phyloP scores from a whole-genome alignment of 2,113 vertebrate genomes.

The Addax nasomaculatus region DNA sequence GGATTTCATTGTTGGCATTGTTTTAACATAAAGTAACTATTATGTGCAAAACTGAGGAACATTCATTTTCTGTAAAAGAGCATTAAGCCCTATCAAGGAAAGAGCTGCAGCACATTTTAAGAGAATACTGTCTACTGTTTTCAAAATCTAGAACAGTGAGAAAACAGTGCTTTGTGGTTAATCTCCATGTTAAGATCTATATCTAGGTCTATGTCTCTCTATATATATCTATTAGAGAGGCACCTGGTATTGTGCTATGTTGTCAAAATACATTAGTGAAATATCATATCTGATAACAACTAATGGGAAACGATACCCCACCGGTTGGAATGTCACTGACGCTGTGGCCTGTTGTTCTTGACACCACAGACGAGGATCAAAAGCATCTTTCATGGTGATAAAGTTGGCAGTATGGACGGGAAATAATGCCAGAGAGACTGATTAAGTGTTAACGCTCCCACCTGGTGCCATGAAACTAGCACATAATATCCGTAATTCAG shows the following conservation, averaged over 20 bases:
- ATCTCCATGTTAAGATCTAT: background rate
- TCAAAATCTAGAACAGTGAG: background rate
- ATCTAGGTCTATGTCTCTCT: background rate
- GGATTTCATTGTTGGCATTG: background rate
- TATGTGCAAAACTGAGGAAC: background rate
- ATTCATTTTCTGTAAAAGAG: background rate
- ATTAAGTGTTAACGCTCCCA: slow-evolving; percentile 58
- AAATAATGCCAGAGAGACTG: slow-evolving; percentile 50
- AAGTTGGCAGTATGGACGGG: slow-evolving; percentile 54
- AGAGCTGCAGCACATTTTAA: background rate
- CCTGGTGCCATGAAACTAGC: slow-evolving; percentile 54
- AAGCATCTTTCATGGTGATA: slow-evolving; percentile 60
- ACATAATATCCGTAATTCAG: background rate
- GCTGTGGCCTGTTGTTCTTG: slow-evolving; percentile 62
- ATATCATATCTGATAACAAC: slow-evolving; percentile 53
- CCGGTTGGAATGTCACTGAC: slow-evolving; percentile 55
- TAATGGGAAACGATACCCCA: slow-evolving; percentile 71
- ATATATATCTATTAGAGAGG: rapidly evolving
- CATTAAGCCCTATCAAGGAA: background rate
- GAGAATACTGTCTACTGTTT: background rate
- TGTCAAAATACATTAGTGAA: slow-evolving; percentile 73
- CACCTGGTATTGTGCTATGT: slow-evolving; percentile 8
- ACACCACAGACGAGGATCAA: slow-evolving; percentile 53
- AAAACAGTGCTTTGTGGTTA: background rate
- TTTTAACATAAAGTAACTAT: background rate